A percentile compares a stretch with the other conserved stretches of the same genome.
phyloP scores from a whole-genome alignment of 2,888 invertebrate species.

The Philhelius pedissequus region DNA sequence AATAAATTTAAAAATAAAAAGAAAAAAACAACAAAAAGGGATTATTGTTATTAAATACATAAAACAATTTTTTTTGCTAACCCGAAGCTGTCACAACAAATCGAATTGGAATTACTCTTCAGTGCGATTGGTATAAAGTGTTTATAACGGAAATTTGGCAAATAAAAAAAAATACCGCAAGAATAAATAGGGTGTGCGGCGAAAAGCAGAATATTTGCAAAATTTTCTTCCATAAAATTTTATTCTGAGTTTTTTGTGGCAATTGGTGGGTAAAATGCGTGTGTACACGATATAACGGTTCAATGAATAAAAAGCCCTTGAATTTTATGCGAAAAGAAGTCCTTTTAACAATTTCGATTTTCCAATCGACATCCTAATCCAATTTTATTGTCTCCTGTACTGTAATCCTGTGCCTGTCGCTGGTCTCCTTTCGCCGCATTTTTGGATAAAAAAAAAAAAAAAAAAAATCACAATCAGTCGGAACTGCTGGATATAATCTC shows the following conservation, averaged over 20 bases:
- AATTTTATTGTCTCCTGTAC: neutral
- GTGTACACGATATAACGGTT: constrained; percentile 11
- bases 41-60: neutral
- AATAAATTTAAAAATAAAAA: neutral
- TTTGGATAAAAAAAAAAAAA: neutral
- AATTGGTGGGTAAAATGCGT: constrained; percentile 2
- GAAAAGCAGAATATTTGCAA: neutral
- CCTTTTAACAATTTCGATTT: constrained; percentile 16
- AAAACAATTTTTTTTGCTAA: neutral
- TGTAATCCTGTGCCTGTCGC: too few species aligned
- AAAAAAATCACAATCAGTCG: constrained; percentile 7
- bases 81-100: neutral
- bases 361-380: constrained; percentile 28
- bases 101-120: neutral
- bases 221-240: constrained; percentile 6
- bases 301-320: constrained; percentile 29
- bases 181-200: constrained; percentile 10
- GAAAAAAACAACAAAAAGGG: neutral
- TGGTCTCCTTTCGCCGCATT: neutral
- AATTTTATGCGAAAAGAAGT: neutral
- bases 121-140: neutral
- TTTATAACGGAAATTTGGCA: constrained; percentile 11
- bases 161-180: constrained; percentile 18
- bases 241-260: constrained; percentile 21
- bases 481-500: neutral